These are phyloP conservation scores for Cyanocitta stelleri DNA, from an alignment of 2,113 vertebrate species.

Conservation along the genomic window DNA sequence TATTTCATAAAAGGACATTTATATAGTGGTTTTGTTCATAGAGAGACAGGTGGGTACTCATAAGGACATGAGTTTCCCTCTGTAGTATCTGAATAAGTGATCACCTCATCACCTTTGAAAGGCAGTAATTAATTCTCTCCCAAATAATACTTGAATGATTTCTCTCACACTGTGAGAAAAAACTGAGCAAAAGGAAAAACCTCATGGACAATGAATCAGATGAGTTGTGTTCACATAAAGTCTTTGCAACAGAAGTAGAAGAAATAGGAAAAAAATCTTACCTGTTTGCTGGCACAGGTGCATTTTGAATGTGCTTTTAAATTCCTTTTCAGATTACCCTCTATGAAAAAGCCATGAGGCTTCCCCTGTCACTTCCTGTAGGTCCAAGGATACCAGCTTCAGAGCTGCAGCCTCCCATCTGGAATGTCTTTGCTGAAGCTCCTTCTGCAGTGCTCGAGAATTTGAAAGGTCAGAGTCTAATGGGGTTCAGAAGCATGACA, in stretches of 20 bases:
- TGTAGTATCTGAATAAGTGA: background rate
- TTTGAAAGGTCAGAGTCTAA: conserved; percentile 50
- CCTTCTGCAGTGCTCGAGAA: conserved; percentile 8
- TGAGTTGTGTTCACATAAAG: background rate
- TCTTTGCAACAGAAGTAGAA: background rate
- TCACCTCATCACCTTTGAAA: background rate
- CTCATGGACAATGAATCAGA: background rate
- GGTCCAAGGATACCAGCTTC: background rate
- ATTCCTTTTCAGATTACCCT: conserved; percentile 66
- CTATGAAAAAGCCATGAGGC: conserved; percentile 62
- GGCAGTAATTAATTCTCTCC: background rate
- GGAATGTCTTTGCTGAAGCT: conserved; percentile 58
- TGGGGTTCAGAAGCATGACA: background rate
- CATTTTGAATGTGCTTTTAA: conserved; percentile 10
- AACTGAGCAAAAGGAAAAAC: background rate
- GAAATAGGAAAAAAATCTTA: background rate
- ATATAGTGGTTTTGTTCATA: background rate
- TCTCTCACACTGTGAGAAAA: background rate
- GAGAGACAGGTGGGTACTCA: background rate
- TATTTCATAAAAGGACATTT: background rate
- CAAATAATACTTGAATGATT: background rate
- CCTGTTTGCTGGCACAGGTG: background rate
- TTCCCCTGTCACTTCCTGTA: conserved; percentile 73
- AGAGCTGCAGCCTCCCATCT: conserved; percentile 43
- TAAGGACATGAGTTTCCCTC: background rate